phyloP scores from a whole-genome alignment of 2,888 invertebrate species.

The Linnaemya vulpina region DNA sequence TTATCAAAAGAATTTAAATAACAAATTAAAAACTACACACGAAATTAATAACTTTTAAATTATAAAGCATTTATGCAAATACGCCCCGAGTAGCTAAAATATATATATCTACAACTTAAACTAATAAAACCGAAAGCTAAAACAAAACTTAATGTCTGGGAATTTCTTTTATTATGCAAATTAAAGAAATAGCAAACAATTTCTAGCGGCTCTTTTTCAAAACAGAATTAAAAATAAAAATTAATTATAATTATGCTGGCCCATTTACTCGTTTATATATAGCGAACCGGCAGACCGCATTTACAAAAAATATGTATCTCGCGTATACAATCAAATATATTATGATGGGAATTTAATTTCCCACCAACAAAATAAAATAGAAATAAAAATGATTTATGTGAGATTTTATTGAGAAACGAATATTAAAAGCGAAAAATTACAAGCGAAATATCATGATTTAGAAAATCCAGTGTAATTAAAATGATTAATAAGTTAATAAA shows the following conservation, averaged over 20 bases:
- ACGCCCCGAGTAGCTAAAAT: too few relatives aligned
- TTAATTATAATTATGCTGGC: neutral
- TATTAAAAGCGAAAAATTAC: neutral
- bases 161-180: neutral
- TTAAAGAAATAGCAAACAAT: neutral
- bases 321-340: neutral
- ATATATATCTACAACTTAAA: too few relatives aligned
- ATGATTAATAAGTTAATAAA: neutral
- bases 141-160: neutral
- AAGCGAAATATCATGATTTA: neutral
- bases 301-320: neutral
- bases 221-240: neutral
- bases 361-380: neutral
- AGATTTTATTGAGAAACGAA: neutral
- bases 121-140: neutral
- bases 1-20: too few relatives aligned
- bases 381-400: neutral
- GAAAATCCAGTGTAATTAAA: neutral
- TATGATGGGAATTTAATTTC: constrained; percentile 1
- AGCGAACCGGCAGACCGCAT: neutral
- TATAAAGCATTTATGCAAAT: too few relatives aligned
- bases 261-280: neutral
- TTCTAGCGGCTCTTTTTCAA: neutral
- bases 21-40: too few relatives aligned
- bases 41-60: too few relatives aligned